Evolutionary conservation across 92 coral and sea anemone species (phyloP).

Genomic region (Zoanthus sansibaricus): DNA sequence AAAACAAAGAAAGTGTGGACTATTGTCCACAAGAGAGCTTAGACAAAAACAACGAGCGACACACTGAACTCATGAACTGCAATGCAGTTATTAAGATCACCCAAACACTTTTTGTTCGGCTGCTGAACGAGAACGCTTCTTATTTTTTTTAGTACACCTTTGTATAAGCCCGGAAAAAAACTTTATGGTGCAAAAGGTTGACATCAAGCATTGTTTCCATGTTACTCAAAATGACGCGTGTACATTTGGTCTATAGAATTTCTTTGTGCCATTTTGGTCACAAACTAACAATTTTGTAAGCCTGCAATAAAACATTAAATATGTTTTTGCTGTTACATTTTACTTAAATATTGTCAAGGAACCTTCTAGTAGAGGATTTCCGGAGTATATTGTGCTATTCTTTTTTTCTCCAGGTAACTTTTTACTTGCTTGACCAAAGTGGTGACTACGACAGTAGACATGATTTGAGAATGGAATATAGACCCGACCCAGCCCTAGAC

Average conservation of each 20-base stretch:
- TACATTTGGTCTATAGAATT: no score
- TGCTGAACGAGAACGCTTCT: constrained; percentile 44
- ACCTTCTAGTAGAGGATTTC: no score
- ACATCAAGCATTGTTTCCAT: no score
- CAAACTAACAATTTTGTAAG: no score
- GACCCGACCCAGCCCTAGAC: constrained; percentile 43
- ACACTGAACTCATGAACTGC: constrained; percentile 21
- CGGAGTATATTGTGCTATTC: neutral
- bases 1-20: neutral
- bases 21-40: constrained; percentile 15
- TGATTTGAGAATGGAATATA: constrained; percentile 7
- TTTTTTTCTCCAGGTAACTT: constrained; percentile 7
- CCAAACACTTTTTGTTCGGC: constrained; percentile 47
- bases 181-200: constrained; percentile 49
- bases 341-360: no score
- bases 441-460: constrained; percentile 1
- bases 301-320: no score
- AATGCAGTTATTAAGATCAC: constrained; percentile 54
- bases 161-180: constrained; percentile 32
- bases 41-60: constrained; percentile 3
- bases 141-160: constrained; percentile 64
- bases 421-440: constrained; percentile 37
- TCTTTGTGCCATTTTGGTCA: no score
- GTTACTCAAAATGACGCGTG: no score
- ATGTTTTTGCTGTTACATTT: no score